Base-by-base conservation (phyloP, 2,888 invertebrate species). In the Plemyria rubiginata region DNA sequence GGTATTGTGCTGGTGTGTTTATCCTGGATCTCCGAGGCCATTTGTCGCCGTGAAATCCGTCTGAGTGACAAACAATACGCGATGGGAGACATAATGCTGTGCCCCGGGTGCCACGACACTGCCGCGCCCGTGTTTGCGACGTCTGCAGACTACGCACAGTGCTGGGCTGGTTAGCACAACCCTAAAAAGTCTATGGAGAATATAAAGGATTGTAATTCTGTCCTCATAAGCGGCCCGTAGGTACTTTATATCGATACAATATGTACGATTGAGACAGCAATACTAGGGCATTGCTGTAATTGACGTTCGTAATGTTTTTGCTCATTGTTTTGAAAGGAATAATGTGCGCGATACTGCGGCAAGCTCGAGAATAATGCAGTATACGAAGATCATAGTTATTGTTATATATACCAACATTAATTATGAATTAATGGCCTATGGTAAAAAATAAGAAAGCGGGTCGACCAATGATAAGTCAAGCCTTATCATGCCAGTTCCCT, bases 51-150 rank as follows among this genome's bases (percentile, higher is more conserved):
- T 80, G 88, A 86, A 86, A 83, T 83, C 81, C 76, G 71, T 66
- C 73, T 90, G 92, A 92, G 86, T 91, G 92, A 90, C 92, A 86
- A 85, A 92, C 92, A 92, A 92, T 92, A 82, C 80, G 76, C 77
- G 62, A 72, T 70, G 66, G 72, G 66, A 73, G 91, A 92, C 92
- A 82, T 90, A 88, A 90, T 87, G 85, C 83, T 82, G 85, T 83
- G 84, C 78, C 75, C 70, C 70, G 79, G 74, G 74, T 77, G 76
- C 76, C 77, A 66, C 80, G 82, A 84, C 86, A 84, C 82, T 75
- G 80, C 75, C 76, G 60, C 76, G 60, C 66, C 72, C 81, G 78
- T 82, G 82, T 79, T 77, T 68, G 65, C 63, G 72, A 51, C 81
- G 72, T 78, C 82, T 79, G 80, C 79, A 80, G 80, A 78, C 81